Evolutionary conservation across 2,888 invertebrate genomes (phyloP), one percentile per base, ranked within the genome.

Genomic region (Diarsia mendica): DNA sequence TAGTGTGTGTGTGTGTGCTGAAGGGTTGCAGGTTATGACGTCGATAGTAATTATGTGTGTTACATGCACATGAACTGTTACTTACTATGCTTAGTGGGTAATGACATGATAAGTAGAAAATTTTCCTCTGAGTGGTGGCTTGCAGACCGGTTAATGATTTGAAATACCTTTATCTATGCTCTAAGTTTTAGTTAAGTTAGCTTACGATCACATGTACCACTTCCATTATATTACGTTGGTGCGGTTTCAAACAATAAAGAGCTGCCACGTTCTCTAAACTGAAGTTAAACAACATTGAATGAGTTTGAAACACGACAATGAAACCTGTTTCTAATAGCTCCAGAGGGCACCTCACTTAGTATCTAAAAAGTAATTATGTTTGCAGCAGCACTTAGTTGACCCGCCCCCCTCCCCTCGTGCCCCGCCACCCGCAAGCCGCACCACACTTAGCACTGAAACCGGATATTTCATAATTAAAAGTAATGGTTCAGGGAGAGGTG

Each of bases 401-500:
- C 13, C 18, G 15, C 13, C 13, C 0, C 9, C 18, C 39, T 39
- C 8, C 39, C 39, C 39, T 5, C 39, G 3, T 39, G 4, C 13
- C 20, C 20, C 2, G 5, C 13, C 9, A 20, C 20, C 20, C 2
- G 5, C 13, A 5, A 20, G 13, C 4, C 10, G 3, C 39, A 18
- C n/a, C 55, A 28, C 48, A 53, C 63, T 67, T 72, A 20, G 33
- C 33, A 66, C 71, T 55, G 84, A 69, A 83, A 75, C 53, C 48
- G 63, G 75, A 79, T 72, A 72, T 82, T 72, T 75, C 67, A 83
- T 78, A 74, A 81, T 86, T 83, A 79, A 86, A 85, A 86, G 73
- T 71, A 79, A 84, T 75, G 74, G 72, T 73, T 75, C 55, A 55
- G 39, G 28, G 64, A 53, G 76, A 60, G 67, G 13, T 18, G 9